These are phyloP conservation scores for Hemicentrotus pulcherrimus DNA, from an alignment of 35 echinoderm and acorn worm genomes.

Conservation along the genomic window DNA sequence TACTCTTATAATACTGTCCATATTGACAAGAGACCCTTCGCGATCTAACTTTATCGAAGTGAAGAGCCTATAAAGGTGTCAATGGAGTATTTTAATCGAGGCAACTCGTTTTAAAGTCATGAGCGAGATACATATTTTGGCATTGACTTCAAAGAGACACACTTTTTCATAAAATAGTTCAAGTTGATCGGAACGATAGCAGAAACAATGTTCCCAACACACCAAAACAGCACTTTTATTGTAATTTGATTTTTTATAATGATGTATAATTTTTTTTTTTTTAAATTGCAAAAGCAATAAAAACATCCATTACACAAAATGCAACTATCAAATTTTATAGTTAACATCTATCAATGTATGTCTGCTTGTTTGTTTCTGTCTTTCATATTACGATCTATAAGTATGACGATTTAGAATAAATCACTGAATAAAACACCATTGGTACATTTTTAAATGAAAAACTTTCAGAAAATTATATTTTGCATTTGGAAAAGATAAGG, in stretches of 20 bases:
- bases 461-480: no score
- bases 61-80: conserved; percentile 10
- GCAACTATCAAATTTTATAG: no score
- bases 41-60: not conserved
- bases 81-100: not conserved
- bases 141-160: not conserved
- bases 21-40: not conserved
- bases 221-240: not conserved
- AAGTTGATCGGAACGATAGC: not conserved
- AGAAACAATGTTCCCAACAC: not conserved
- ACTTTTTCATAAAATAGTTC: not conserved
- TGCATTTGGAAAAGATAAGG: no score
- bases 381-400: no score
- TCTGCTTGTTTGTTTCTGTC: no score
- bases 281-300: no score
- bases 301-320: no score
- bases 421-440: no score
- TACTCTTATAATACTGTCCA: conserved; percentile 4
- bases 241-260: not conserved
- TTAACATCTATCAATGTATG: no score
- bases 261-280: not conserved
- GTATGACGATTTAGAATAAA: no score
- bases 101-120: not conserved
- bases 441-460: no score
- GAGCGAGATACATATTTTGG: not conserved